Conservation (phyloP, 1,140 invertebrate genomes). For the Penaeus chinensis region DNA sequence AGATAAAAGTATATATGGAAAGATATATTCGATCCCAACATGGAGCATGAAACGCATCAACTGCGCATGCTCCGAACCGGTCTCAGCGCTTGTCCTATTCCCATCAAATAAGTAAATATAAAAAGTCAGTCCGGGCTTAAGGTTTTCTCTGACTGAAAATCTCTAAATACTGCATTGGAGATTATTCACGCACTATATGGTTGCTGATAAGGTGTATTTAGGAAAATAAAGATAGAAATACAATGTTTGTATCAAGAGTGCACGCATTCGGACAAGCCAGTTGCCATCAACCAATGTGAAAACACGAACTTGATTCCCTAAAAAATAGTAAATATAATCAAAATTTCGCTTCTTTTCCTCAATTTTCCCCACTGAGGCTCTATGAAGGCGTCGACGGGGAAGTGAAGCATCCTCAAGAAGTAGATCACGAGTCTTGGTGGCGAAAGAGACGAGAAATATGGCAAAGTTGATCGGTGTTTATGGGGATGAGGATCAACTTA, state of each 20-base stretch:
- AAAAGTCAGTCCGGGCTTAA: background rate
- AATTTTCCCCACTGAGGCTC: background rate
- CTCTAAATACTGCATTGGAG: background rate
- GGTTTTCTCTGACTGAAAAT: too few species aligned
- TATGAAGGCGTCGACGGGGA: background rate
- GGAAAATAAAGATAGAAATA: background rate
- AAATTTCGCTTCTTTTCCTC: too few species aligned
- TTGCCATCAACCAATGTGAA: conserved; percentile 51
- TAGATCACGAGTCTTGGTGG: background rate
- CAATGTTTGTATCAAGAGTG: background rate
- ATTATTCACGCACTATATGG: background rate
- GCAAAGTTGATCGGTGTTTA: conserved; percentile 52
- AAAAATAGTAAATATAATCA: conserved; percentile 20
- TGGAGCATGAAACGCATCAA: conserved; percentile 15
- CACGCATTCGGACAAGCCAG: conserved; percentile 19
- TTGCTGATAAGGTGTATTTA: background rate
- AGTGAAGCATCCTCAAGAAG: background rate
- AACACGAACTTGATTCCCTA: background rate
- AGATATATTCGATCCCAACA: conserved; percentile 20
- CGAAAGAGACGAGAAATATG: conserved; percentile 21
- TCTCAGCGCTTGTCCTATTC: conserved; percentile 25
- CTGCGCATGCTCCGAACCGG: conserved; percentile 45
- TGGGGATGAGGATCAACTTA: conserved; percentile 32
- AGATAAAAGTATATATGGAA: background rate
- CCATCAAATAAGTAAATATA: background rate